A percentile compares a stretch with the other conserved stretches of the same genome.
phyloP scores from a whole-genome alignment of 35 echinoderm and acorn worm species.

The Heliocidaris tuberculata region DNA sequence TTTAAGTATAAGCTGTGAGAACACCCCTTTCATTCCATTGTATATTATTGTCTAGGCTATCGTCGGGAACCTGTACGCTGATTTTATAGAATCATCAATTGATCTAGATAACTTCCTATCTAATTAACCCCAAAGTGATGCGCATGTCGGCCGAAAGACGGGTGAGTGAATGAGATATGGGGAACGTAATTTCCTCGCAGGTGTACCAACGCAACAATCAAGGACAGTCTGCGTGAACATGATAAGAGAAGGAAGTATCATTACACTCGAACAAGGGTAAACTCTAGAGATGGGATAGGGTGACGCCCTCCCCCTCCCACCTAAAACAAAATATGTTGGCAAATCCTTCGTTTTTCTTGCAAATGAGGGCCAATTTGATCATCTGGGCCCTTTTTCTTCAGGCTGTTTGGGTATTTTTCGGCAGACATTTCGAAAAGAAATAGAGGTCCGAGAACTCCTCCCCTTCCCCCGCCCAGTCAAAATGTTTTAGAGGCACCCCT shows the following conservation, averaged over 20 bases:
- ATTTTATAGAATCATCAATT: background rate
- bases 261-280: background rate
- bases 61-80: background rate
- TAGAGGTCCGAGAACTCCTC: too few relatives aligned
- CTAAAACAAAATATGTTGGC: too few relatives aligned
- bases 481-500: too few relatives aligned
- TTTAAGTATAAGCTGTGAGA: background rate
- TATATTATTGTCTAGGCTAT: background rate
- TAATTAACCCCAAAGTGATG: background rate
- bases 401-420: too few relatives aligned
- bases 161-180: background rate
- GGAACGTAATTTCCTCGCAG: conserved; percentile 18
- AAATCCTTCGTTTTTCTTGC: too few relatives aligned
- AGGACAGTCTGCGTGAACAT: background rate
- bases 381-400: too few relatives aligned
- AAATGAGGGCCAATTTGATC: too few relatives aligned
- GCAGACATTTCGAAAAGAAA: too few relatives aligned
- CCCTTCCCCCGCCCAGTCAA: too few relatives aligned
- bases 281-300: too few relatives aligned
- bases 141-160: background rate
- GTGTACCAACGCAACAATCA: background rate
- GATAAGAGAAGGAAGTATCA: background rate
- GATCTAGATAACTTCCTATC: conserved; percentile 7
- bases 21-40: background rate
- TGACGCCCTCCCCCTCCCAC: too few relatives aligned